A percentile compares a stretch with the other conserved stretches of the same genome.
Evolutionary conservation across 1,140 invertebrate species (phyloP).

Genomic region (Reticulitermes speratus): DNA sequence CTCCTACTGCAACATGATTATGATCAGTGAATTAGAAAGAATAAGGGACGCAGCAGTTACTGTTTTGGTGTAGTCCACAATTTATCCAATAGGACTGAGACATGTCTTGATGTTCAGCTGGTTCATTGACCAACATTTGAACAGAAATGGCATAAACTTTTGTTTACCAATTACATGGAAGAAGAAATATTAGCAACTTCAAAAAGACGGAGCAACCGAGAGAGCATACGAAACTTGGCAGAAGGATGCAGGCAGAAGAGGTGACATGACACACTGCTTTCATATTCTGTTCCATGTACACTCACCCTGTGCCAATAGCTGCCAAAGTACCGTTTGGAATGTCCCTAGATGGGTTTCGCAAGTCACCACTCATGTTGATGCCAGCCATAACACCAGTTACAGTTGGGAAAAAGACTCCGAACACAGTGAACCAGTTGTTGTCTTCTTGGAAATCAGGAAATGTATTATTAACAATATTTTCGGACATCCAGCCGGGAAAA

Average conservation of each 20-base stretch:
- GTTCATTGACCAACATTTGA: too few relatives aligned
- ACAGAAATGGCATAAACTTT: too few relatives aligned
- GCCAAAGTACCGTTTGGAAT: conserved; percentile 93
- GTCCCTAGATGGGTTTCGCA: conserved; percentile 84
- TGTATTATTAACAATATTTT: conserved; percentile 79
- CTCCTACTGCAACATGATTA: too few relatives aligned
- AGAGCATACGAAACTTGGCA: not conserved
- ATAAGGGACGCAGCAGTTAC: too few relatives aligned
- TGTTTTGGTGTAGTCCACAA: too few relatives aligned
- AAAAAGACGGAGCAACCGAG: not conserved
- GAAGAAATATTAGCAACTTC: not conserved
- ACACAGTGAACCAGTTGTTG: conserved; percentile 88
- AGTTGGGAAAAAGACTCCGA: conserved; percentile 94
- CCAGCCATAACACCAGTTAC: conserved; percentile 92
- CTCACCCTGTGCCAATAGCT: conserved; percentile 79
- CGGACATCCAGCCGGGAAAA: conserved; percentile 80
- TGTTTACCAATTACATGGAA: too few relatives aligned
- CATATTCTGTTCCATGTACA: not conserved
- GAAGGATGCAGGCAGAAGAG: not conserved
- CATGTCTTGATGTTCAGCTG: too few relatives aligned
- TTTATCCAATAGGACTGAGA: too few relatives aligned
- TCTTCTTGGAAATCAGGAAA: conserved; percentile 74
- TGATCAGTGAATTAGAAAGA: too few relatives aligned
- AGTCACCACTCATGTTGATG: conserved; percentile 97
- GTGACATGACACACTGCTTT: not conserved